Evolutionary conservation across 2,888 invertebrate genomes (phyloP).

Genomic region (Papilio gigon): DNA sequence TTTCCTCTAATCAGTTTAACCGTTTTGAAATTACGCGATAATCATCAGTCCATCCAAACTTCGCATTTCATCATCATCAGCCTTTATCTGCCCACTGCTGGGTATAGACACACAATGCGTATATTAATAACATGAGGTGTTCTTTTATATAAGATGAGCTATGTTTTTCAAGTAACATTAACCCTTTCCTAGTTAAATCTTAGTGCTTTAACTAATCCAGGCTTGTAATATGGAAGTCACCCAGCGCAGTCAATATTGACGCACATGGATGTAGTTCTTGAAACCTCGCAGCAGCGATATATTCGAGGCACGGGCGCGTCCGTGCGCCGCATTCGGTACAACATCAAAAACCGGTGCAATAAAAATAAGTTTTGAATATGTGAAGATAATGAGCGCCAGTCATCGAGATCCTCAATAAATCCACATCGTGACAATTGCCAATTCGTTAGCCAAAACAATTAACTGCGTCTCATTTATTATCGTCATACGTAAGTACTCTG

Average conservation of each 20-base stretch:
- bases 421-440: constrained; percentile 26
- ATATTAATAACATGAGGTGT: too few species aligned
- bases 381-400: constrained; percentile 35
- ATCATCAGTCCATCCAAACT: too few species aligned
- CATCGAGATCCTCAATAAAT: constrained; percentile 40
- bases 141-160: too few species aligned
- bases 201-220: constrained; percentile 32
- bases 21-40: too few species aligned
- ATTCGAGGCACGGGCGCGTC: constrained; percentile 36
- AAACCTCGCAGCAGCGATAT: background rate
- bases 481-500: too few species aligned
- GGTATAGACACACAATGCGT: too few species aligned
- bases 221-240: constrained; percentile 26
- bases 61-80: too few species aligned
- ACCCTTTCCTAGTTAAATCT: too few species aligned
- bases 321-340: constrained; percentile 30
- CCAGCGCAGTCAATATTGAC: constrained; percentile 10
- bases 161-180: too few species aligned
- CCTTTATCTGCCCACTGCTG: too few species aligned
- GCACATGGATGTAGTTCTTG: constrained; percentile 30
- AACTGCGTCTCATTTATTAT: constrained; percentile 25
- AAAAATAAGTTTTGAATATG: constrained; percentile 40
- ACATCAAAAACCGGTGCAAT: constrained; percentile 39
- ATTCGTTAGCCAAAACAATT: constrained; percentile 38
- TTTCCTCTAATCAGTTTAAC: too few species aligned